These are phyloP conservation scores for Chelidonichthys spinosus DNA, from an alignment of 2,797 vertebrate species.

Conservation along the genomic window DNA sequence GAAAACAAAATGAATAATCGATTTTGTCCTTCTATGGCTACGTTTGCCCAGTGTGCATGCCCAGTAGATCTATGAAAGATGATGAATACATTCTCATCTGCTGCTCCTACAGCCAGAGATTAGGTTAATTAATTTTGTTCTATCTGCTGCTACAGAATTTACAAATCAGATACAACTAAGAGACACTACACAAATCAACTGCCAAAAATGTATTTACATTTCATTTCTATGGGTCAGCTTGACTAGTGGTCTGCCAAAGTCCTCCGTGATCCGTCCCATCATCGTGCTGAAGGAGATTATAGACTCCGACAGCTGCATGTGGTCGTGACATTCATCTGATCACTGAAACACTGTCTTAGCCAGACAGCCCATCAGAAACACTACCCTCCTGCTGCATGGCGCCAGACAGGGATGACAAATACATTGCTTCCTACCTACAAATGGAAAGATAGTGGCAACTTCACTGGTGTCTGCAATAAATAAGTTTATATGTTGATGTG, in stretches of 20 bases:
- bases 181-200: slow-evolving; percentile 4
- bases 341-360: slow-evolving; percentile 48
- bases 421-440: slow-evolving; percentile 65
- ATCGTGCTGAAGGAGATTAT: slow-evolving; percentile 46
- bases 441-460: slow-evolving; percentile 53
- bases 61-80: slow-evolving; percentile 13
- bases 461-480: slow-evolving; percentile 44
- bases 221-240: slow-evolving; percentile 12
- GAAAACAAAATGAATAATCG: slow-evolving; percentile 1
- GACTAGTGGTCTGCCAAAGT: slow-evolving; percentile 12
- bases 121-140: slow-evolving; percentile 18
- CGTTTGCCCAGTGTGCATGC: slow-evolving; percentile 18
- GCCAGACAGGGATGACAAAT: slow-evolving; percentile 59
- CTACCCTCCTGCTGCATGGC: slow-evolving; percentile 11
- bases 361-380: slow-evolving; percentile 56
- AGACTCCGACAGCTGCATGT: slow-evolving; percentile 45
- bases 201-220: slow-evolving; percentile 29
- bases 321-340: slow-evolving; percentile 55
- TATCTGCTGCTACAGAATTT: slow-evolving; percentile 11
- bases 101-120: slow-evolving; percentile 15
- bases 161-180: neutral
- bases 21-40: slow-evolving; percentile 17
- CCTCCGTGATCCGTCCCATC: slow-evolving; percentile 35
- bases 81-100: slow-evolving; percentile 16
- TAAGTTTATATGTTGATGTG: slow-evolving; percentile 28